Percentiles rank a stretch among this genome's conserved stretches.
Conservation (phyloP, 2,797 vertebrate species). For the Echeneis naucrates region DNA sequence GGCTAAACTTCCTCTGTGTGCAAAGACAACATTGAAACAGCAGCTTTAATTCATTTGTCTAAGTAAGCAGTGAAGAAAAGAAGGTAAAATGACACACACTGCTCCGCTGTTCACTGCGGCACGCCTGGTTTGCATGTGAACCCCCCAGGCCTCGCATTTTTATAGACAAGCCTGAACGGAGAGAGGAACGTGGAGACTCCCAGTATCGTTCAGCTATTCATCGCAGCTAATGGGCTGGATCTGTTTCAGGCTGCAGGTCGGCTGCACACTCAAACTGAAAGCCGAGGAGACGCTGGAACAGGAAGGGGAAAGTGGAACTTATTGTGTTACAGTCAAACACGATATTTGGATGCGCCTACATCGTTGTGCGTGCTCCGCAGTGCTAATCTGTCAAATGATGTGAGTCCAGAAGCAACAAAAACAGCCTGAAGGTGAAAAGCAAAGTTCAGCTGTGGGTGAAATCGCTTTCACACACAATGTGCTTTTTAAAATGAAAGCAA, state of each 20-base stretch:
- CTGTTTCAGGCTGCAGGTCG: conserved; percentile 13
- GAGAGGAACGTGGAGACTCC: conserved; percentile 48
- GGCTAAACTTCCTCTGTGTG: neutral
- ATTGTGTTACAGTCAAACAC: conserved; percentile 19
- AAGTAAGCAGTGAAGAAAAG: neutral
- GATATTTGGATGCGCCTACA: neutral
- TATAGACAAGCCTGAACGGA: conserved; percentile 72
- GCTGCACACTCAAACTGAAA: conserved; percentile 1
- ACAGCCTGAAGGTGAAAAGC: conserved; percentile 23
- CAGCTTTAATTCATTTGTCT: neutral
- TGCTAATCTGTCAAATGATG: conserved; percentile 10
- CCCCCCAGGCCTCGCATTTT: conserved; percentile 68
- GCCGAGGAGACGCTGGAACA: neutral
- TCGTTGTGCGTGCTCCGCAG: neutral
- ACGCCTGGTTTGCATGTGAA: conserved; percentile 43
- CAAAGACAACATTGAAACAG: neutral
- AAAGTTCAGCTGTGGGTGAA: conserved; percentile 20
- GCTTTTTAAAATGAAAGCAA: neutral
- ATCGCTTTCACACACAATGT: neutral
- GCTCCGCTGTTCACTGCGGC: conserved; percentile 33
- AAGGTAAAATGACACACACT: too few species aligned
- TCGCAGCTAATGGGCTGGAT: conserved; percentile 32
- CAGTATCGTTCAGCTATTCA: conserved; percentile 34
- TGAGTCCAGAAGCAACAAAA: neutral
- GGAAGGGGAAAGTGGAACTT: conserved; percentile 13